Conservation (phyloP, 2,888 invertebrate species). For the Mimachlamys varia region DNA sequence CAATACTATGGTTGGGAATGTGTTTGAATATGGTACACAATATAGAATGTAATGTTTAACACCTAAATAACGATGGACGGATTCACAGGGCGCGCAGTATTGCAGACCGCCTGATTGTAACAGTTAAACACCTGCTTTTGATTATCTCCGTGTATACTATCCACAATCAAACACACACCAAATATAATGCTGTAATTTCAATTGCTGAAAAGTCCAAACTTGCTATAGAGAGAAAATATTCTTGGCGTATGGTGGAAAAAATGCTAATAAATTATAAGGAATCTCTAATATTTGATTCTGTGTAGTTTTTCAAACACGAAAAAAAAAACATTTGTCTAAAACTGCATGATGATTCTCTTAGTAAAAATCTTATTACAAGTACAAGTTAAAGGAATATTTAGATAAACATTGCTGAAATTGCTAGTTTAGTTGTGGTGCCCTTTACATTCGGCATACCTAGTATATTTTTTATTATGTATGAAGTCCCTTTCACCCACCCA, state of each 20-base stretch:
- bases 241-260: conserved; percentile 1
- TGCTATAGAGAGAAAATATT: not conserved
- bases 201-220: conserved; percentile 19
- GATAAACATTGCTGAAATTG: not conserved
- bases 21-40: not conserved
- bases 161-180: not conserved
- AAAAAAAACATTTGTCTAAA: not conserved
- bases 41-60: not conserved
- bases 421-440: not conserved
- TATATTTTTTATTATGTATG: too few species aligned
- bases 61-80: not conserved
- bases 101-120: not conserved
- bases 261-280: not conserved
- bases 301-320: not conserved
- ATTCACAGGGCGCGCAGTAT: not conserved
- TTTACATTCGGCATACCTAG: too few species aligned
- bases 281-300: not conserved
- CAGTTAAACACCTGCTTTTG: not conserved
- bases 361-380: not conserved
- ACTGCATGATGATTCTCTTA: not conserved
- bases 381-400: not conserved
- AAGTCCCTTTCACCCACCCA: too few species aligned
- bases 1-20: not conserved
- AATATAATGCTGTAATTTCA: not conserved
- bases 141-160: not conserved